Evolutionary conservation across 1,140 invertebrate species (phyloP), one percentile per base, ranked within the genome.

Genomic region (Bilobella aurantiaca): DNA sequence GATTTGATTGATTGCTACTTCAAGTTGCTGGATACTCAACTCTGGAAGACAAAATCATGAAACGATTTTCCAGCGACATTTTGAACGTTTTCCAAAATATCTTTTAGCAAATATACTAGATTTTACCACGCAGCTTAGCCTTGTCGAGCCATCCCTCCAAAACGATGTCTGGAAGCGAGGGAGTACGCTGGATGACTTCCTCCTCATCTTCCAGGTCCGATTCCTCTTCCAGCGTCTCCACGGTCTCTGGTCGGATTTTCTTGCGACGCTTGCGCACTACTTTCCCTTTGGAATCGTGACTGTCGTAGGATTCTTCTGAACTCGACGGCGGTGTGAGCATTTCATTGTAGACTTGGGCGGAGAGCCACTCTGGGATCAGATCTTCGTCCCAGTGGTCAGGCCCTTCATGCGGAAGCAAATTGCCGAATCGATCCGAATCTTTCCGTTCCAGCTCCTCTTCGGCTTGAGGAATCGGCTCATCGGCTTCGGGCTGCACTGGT

Each of bases 171-270:
- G 21, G 32, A 42, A 64, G 27, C 37, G 34, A 29, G 1, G 53
- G 30, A 53, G 57, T 64, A n/a, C 29, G 57, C n/a, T 49, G 31
- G 53, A 31, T 63, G 0, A 32, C 31, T 59, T 64, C 57, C n/a
- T 16, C n/a, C 14, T 30, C 2, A 18, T 21, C 49, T 57, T 57
- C 32, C 18, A 21, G 8, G 3, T 37, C 8, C 18, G 8, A 23
- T 58, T n/a, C 29, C 1, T 29, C 18, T 1, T 58, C 57, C 57
- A 28, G 3, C 57, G 16, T 64, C 63, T 18, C 34, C 62, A 21
- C 31, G 27, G 27, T 28, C 63, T 28, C 29, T 21, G 18, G 8
- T 32, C 0, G 1, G 1, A 58, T 29, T 27, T 37, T 58, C 56
- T 30, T 34, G 2, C 18, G n/a, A 2, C 21, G 28, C 32, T 34